Conservation (phyloP, 2,113 vertebrate species). For the Hippocampus abdominalis region DNA sequence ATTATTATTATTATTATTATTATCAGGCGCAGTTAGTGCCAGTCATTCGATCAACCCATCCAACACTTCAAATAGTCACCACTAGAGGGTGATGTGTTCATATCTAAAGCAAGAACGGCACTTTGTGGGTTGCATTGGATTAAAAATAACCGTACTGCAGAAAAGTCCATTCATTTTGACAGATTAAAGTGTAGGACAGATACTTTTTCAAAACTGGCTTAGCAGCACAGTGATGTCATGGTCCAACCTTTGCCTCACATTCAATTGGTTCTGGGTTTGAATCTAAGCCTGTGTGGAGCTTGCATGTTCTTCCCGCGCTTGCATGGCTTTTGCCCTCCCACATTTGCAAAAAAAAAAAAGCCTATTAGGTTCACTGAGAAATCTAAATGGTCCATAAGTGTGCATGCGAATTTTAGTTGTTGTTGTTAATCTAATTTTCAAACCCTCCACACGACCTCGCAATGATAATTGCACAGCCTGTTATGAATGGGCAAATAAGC, state of each 20-base stretch:
- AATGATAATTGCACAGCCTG: background rate
- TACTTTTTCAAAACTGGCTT: background rate
- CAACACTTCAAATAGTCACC: slow-evolving; percentile 27
- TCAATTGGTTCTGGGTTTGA: background rate
- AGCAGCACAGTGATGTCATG: background rate
- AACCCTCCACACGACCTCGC: no score
- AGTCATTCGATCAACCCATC: background rate
- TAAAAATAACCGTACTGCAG: background rate
- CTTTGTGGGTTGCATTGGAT: background rate
- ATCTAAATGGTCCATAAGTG: no score
- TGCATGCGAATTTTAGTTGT: no score
- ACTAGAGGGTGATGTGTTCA: slow-evolving; percentile 56
- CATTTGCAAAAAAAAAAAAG: background rate
- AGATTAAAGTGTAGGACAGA: background rate
- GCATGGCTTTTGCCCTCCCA: background rate
- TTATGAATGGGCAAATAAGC: background rate
- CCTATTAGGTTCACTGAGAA: no score
- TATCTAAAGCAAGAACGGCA: slow-evolving; percentile 2
- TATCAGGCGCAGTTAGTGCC: background rate
- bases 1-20: no score
- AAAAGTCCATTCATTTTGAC: background rate
- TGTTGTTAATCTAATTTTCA: no score
- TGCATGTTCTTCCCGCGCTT: background rate
- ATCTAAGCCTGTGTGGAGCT: background rate
- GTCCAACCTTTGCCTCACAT: background rate